Evolutionary conservation across 2,113 vertebrate species (phyloP), one percentile per base, ranked within the genome.

Genomic region (Lutjanus erythropterus): DNA sequence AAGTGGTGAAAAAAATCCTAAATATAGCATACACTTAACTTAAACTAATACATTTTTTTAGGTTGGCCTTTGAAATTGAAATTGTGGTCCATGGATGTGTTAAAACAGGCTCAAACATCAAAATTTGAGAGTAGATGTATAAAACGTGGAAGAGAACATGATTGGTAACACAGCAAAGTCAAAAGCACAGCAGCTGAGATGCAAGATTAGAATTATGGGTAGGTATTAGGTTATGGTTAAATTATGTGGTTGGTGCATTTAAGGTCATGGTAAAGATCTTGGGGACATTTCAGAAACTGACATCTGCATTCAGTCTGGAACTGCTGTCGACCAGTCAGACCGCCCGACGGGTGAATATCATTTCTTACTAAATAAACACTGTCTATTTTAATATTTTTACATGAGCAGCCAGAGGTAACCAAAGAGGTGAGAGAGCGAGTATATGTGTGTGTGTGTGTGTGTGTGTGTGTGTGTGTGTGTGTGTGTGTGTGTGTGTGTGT

Each of bases 311-410:
- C 39, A 71, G 18, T 39, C 12, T 23, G 42, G 27, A 80, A 55
- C 39, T 41, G 50, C 41, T 35, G 49, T 39, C 6, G 31, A 75
- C 41, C 71, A 64, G 27, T 49, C 42, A 59, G 29, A 47, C 60
- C 10, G 1, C 61, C 77, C 56, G 50, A 61, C 0, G 5, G 39
- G 39, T 46, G 39, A 31, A 52, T 59, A n/a, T 31, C 25, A 59
- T 53, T 47, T 71, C 27, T n/a, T 11, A 25, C 52, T 46, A 58
- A 66, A 53, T 47, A 59, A 70, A 84, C 58, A 75, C 37, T 46
- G 39, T 64, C 47, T 55, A 70, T 60, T 77, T 61, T 3, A 73
- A 74, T 70, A 42, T 75, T 73, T 42, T 19, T 21, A 27, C 59
- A 66, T 29, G 33, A 60, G 73, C 52, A 49, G 64, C 25, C 25